phyloP scores from a whole-genome alignment of 2,888 invertebrate species.

The Aphodius sticticus region DNA sequence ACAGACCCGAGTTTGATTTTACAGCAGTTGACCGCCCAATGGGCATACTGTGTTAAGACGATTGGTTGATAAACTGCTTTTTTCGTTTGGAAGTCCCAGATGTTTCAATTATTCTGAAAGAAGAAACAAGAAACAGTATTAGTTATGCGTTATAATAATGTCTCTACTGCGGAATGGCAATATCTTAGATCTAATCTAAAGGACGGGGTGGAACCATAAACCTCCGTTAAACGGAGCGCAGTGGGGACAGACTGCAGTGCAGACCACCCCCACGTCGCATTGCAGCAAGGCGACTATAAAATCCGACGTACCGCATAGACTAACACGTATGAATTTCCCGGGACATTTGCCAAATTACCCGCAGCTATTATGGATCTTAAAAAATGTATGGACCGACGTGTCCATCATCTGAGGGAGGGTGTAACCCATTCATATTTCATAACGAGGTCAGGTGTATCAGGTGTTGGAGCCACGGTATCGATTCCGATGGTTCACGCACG shows the following conservation, averaged over 20 bases:
- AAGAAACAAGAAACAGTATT: constrained; percentile 12
- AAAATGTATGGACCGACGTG: background rate
- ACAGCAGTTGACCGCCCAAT: constrained; percentile 41
- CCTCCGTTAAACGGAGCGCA: background rate
- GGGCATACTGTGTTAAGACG: constrained; percentile 46
- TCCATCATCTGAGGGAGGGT: background rate
- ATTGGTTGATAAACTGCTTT: background rate
- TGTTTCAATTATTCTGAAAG: constrained; percentile 29
- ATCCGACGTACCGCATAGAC: constrained; percentile 15
- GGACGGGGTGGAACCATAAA: constrained; percentile 6
- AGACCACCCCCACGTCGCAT: constrained; percentile 31
- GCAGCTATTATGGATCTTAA: background rate
- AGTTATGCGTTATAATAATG: background rate
- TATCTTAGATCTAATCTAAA: constrained; percentile 7
- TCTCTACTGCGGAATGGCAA: background rate
- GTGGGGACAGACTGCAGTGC: constrained; percentile 30
- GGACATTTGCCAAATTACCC: constrained; percentile 24
- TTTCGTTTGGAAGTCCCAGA: constrained; percentile 17
- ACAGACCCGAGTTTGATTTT: constrained; percentile 42
- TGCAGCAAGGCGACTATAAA: constrained; percentile 28
- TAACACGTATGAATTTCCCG: constrained; percentile 13
- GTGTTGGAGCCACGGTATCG: constrained; percentile 30
- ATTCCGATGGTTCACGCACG: constrained; percentile 29
- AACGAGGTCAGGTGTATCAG: constrained; percentile 35
- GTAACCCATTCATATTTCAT: constrained; percentile 34